phyloP scores from a whole-genome alignment of 2,797 vertebrate species.

The Champsocephalus esox region DNA sequence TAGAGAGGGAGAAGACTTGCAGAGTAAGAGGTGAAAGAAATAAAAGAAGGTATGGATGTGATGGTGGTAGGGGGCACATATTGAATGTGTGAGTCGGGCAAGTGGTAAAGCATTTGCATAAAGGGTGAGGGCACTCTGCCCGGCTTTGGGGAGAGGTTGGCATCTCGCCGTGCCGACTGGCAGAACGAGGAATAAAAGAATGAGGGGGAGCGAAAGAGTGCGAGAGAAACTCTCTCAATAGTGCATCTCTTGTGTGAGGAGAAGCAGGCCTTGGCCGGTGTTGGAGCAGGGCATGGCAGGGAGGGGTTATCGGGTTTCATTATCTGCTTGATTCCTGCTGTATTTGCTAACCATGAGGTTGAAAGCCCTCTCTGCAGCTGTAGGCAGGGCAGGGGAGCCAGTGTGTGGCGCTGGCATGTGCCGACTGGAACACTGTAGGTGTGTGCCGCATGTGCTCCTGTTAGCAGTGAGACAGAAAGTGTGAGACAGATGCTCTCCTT shows the following conservation, averaged over 20 bases:
- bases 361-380: conserved; percentile 72
- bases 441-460: conserved; percentile 51
- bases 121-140: conserved; percentile 86
- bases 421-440: conserved; percentile 61
- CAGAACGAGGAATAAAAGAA: conserved; percentile 84
- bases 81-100: conserved; percentile 73
- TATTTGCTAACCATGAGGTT: conserved; percentile 76
- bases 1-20: conserved; percentile 29
- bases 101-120: conserved; percentile 85
- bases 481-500: conserved; percentile 42
- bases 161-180: conserved; percentile 83
- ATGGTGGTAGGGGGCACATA: conserved; percentile 59
- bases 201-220: conserved; percentile 72
- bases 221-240: conserved; percentile 81
- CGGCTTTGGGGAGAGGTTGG: conserved; percentile 86
- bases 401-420: conserved; percentile 64
- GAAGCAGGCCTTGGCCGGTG: conserved; percentile 72
- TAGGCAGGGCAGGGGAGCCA: conserved; percentile 58
- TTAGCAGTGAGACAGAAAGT: conserved; percentile 48
- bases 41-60: conserved; percentile 53
- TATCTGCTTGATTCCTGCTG: conserved; percentile 79
- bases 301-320: conserved; percentile 78
- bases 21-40: conserved; percentile 60
- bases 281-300: conserved; percentile 58
- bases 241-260: conserved; percentile 81